phyloP scores from a whole-genome alignment of 2,797 vertebrate species.

The Acridotheres tristis region DNA sequence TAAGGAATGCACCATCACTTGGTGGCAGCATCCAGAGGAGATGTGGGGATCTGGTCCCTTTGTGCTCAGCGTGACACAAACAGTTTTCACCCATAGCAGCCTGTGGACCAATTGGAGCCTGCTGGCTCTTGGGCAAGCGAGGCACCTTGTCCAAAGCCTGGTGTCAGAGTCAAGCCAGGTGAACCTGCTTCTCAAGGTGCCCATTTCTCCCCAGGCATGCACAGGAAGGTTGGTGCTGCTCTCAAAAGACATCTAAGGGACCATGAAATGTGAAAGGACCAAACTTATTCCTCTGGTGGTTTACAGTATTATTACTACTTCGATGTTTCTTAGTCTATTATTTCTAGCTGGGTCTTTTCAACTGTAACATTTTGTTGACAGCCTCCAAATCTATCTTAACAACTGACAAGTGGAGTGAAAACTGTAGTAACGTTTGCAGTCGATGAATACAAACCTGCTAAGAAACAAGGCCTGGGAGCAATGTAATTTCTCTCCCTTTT shows the following conservation, averaged over 20 bases:
- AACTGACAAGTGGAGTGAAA: constrained; percentile 49
- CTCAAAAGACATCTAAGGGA: neutral
- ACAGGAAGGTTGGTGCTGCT: neutral
- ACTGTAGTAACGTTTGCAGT: neutral
- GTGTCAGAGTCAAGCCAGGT: neutral
- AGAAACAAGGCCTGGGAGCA: neutral
- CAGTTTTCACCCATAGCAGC: fast-evolving
- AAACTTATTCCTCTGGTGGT: neutral
- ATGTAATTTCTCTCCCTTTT: neutral
- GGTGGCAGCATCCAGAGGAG: neutral
- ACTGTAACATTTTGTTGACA: constrained; percentile 29
- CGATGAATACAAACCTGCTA: neutral
- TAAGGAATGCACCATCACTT: fast-evolving
- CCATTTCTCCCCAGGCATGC: neutral
- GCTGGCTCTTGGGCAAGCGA: fast-evolving
- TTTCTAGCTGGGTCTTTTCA: constrained; percentile 27
- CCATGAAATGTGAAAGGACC: neutral
- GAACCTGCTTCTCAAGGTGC: neutral
- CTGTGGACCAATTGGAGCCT: fast-evolving
- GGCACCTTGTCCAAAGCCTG: neutral
- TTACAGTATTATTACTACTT: neutral
- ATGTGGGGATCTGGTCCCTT: fast-evolving
- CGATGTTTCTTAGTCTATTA: constrained; percentile 5
- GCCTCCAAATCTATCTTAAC: constrained; percentile 33
- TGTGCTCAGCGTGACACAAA: neutral